Evolutionary conservation across 2,797 vertebrate genomes (phyloP).

Genomic region (Esox masquinongy): DNA sequence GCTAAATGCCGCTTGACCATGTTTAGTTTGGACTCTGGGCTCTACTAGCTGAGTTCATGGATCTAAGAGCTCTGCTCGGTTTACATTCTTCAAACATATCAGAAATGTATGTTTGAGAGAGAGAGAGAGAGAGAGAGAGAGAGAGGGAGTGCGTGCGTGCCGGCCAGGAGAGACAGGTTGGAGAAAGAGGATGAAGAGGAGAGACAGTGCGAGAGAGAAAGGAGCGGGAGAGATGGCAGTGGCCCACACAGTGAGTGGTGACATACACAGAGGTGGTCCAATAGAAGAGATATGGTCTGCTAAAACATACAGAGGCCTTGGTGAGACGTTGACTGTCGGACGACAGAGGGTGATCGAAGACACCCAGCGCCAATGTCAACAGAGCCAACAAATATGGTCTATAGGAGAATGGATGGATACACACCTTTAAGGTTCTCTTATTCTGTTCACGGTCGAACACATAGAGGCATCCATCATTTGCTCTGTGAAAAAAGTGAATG

Average conservation of each 20-base stretch:
- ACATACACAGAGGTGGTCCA: conserved; percentile 36
- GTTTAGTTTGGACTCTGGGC: too few species aligned
- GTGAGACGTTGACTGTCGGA: background rate
- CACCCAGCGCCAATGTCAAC: background rate
- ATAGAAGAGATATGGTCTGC: conserved; percentile 17
- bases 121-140: conserved; percentile 16
- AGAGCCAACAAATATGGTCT: background rate
- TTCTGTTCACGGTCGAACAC: conserved; percentile 91
- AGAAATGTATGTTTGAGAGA: background rate
- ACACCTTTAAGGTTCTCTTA: conserved; percentile 83
- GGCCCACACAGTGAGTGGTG: conserved; percentile 35
- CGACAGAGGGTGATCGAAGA: background rate
- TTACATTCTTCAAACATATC: too few species aligned
- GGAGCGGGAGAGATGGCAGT: conserved; percentile 52
- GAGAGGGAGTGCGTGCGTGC: too few species aligned
- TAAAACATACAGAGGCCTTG: conserved; percentile 17
- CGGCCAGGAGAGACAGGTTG: too few species aligned
- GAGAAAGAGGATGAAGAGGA: background rate
- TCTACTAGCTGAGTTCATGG: too few species aligned
- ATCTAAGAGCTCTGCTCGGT: too few species aligned
- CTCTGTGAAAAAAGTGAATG: conserved; percentile 62
- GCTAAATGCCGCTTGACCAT: too few species aligned
- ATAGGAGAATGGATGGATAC: background rate
- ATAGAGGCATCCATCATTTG: conserved; percentile 93
- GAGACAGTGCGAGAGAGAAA: conserved; percentile 12